A percentile compares a stretch with the other conserved stretches of the same genome.
phyloP scores from a whole-genome alignment of 2,888 invertebrate genomes.

The Megamerina dolium region DNA sequence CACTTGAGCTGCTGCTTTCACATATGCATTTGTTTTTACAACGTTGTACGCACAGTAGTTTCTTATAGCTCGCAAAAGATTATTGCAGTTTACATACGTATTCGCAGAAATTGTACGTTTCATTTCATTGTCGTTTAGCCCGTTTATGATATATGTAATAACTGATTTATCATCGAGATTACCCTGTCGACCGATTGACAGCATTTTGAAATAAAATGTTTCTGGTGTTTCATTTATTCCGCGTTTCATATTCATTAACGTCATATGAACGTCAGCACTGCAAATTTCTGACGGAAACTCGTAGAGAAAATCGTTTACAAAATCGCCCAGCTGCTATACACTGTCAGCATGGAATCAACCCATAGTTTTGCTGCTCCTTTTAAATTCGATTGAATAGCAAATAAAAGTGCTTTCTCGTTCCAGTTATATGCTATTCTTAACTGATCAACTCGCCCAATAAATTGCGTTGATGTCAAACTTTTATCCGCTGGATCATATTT shows the following conservation, averaged over 20 bases:
- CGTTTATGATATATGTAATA: slow-evolving; percentile 8
- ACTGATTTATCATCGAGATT: slow-evolving; percentile 4
- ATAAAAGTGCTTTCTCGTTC: background rate
- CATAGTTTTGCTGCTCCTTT: slow-evolving; percentile 4
- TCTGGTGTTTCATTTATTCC: slow-evolving; percentile 2
- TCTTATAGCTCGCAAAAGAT: too few relatives aligned
- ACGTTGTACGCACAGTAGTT: too few relatives aligned
- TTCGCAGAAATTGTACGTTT: too few relatives aligned
- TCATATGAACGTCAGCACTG: slow-evolving; percentile 6
- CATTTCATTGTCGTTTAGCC: background rate
- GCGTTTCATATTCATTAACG: slow-evolving; percentile 1
- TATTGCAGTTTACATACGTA: too few relatives aligned
- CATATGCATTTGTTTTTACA: too few relatives aligned
- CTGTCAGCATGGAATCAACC: background rate
- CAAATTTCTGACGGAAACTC: slow-evolving; percentile 2
- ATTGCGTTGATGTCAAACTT: too few relatives aligned
- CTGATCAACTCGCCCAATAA: too few relatives aligned
- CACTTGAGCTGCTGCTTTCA: too few relatives aligned
- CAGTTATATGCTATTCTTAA: background rate
- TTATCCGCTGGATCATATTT: too few relatives aligned
- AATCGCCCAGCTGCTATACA: background rate
- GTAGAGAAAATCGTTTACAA: background rate
- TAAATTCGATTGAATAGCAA: background rate
- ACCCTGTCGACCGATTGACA: slow-evolving; percentile 6
- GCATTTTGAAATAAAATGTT: slow-evolving; percentile 18